Evolutionary conservation across 2,113 vertebrate species (phyloP).

Genomic region (Trogon melanurus): DNA sequence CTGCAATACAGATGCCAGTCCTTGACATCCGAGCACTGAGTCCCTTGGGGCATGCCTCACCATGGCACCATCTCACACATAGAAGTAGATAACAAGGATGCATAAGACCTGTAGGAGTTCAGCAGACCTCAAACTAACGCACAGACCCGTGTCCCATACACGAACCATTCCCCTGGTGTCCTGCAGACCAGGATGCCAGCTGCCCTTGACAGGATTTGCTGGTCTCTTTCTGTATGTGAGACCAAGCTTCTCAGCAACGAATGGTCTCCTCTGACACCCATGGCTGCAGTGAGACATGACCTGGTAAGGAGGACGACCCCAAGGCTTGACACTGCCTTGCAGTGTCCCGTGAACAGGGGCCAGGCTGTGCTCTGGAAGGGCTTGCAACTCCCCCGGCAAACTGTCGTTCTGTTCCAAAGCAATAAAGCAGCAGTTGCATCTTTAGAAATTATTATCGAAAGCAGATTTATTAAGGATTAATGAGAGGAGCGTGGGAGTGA

Average conservation of each 20-base stretch:
- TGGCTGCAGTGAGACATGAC: background rate
- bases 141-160: background rate
- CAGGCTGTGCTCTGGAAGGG: accelerated
- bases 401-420: accelerated
- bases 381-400: background rate
- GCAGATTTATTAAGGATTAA: conserved; percentile 56
- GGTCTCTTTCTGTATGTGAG: background rate
- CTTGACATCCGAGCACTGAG: background rate
- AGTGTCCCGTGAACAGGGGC: accelerated
- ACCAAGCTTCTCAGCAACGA: accelerated
- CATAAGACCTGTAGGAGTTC: background rate
- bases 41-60: background rate
- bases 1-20: accelerated
- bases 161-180: too few species aligned
- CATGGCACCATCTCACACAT: background rate
- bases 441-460: background rate
- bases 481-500: background rate
- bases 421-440: background rate
- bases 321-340: background rate
- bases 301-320: background rate
- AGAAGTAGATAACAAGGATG: background rate
- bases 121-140: too few species aligned
- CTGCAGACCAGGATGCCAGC: background rate
- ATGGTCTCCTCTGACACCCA: too few species aligned
- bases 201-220: background rate